Base-by-base conservation (phyloP, 2,888 invertebrate genomes). In the Cotesia congregata region DNA sequence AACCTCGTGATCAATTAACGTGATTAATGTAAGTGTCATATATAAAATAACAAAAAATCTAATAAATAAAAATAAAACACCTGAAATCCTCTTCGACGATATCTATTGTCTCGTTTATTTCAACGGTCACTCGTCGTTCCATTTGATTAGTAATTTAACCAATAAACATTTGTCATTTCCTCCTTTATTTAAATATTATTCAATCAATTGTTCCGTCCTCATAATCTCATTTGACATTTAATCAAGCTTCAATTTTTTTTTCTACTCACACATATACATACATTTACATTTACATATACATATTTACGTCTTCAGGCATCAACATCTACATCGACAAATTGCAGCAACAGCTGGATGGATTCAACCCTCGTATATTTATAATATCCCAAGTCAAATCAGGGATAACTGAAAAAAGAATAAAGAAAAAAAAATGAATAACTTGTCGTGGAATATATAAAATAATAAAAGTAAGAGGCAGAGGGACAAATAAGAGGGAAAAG, bases 401-500 rank as follows among this genome's bases (percentile, higher is more conserved):
- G 50, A 50, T 50, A 50, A 50, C 7, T 50, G 12, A 50, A 30
- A 40, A 9, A 64, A 41, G 64, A 60, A 62, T 38, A 17, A 50
- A 5, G 9, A 65, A 30, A 40, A 9, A 64, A 41, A 72, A 60
- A 62, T 62, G 40, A 50, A 5, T 30, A 65, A 30, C 67, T 15
- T 50, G 38, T 73, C 73, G 59, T 59, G 41, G 15, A 68, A 39
- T 68, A 15, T 40, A 67, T 39, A 15, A 61, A 65, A 65, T 41
- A 72, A 17, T 61, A 71, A 72, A 40, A 73, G 67, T 38, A 72
- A 64, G 17, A 64, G 5, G 15, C 30, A 50, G 50, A 59, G 15
- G 67, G 59, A 67, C 15, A 73, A n/a, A 20, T 41, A n/a, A 67
- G 30, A 50, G 67, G 67, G 30, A 67, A 67, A n/a, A 67, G 30